Percentiles rank a stretch among this genome's conserved stretches.
Conservation (phyloP, 2,113 vertebrate species). For the Ptilonorhynchus violaceus region DNA sequence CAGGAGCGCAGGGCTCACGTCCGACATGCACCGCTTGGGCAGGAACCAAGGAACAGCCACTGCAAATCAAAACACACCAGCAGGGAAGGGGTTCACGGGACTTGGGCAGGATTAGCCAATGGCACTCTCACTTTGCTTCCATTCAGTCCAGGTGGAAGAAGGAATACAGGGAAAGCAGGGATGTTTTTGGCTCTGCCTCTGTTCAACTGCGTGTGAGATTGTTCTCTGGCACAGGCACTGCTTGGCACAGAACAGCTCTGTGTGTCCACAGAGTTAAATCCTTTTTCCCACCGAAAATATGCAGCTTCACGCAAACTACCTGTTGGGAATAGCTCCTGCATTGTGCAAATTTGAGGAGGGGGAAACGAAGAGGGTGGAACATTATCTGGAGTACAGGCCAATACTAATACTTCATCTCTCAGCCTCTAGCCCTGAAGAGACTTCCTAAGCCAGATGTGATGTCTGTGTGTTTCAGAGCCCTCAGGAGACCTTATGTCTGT, state of each 20-base stretch:
- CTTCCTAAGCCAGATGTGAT: neutral
- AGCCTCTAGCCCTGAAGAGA: neutral
- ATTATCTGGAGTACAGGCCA: neutral
- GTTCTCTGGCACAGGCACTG: neutral
- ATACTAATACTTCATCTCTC: neutral
- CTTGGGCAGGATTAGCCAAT: neutral
- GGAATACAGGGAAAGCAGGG: neutral
- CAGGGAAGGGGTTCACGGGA: neutral
- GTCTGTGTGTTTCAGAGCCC: neutral
- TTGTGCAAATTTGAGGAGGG: neutral
- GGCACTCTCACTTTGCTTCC: accelerated
- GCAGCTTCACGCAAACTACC: neutral
- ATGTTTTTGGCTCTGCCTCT: neutral
- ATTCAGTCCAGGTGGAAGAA: neutral
- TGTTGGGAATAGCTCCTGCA: neutral
- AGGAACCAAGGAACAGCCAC: neutral
- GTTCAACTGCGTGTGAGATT: neutral
- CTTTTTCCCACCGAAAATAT: neutral
- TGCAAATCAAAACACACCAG: neutral
- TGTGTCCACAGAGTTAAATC: neutral
- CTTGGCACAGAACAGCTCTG: neutral
- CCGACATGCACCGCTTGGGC: neutral
- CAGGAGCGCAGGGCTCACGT: neutral
- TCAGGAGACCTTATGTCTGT: neutral
- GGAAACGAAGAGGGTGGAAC: neutral